phyloP scores from a whole-genome alignment of 2,888 invertebrate genomes.

The Tromatobia lineatoria region DNA sequence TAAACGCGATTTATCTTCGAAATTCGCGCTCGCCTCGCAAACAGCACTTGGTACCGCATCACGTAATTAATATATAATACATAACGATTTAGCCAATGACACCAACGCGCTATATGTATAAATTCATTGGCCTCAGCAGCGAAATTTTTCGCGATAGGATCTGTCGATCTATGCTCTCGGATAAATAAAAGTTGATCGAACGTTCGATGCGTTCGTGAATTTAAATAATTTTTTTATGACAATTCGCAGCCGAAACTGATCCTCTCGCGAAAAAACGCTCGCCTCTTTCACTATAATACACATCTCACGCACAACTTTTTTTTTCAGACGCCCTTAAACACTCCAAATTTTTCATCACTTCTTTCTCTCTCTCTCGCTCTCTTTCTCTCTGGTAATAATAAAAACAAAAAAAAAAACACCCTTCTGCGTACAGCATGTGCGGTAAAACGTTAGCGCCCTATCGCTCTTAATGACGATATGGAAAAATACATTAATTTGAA shows the following conservation, averaged over 20 bases:
- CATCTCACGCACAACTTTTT: conserved; percentile 68
- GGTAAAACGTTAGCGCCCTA: conserved; percentile 52
- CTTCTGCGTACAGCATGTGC: conserved; percentile 40
- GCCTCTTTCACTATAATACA: conserved; percentile 61
- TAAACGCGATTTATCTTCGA: conserved; percentile 26
- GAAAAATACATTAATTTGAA: conserved; percentile 78
- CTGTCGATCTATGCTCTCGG: not conserved
- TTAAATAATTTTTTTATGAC: conserved; percentile 5
- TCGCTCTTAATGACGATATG: conserved; percentile 70
- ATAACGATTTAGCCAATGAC: conserved; percentile 71
- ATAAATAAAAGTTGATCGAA: not conserved
- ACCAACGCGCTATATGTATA: conserved; percentile 71
- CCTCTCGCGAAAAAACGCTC: conserved; percentile 23
- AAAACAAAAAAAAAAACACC: conserved; percentile 15
- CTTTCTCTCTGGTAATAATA: not conserved
- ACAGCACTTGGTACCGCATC: conserved; percentile 75
- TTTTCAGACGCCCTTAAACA: conserved; percentile 34
- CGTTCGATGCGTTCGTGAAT: not conserved
- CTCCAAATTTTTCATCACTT: conserved; percentile 36
- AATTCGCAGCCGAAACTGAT: conserved; percentile 13
- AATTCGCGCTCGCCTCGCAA: conserved; percentile 71
- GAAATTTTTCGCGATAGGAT: conserved; percentile 42
- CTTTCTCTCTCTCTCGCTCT: too few relatives aligned
- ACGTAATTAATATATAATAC: conserved; percentile 71
- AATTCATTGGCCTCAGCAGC: conserved; percentile 62